Base-by-base conservation (phyloP, 2,113 vertebrate genomes). In the Odocoileus virginianus region DNA sequence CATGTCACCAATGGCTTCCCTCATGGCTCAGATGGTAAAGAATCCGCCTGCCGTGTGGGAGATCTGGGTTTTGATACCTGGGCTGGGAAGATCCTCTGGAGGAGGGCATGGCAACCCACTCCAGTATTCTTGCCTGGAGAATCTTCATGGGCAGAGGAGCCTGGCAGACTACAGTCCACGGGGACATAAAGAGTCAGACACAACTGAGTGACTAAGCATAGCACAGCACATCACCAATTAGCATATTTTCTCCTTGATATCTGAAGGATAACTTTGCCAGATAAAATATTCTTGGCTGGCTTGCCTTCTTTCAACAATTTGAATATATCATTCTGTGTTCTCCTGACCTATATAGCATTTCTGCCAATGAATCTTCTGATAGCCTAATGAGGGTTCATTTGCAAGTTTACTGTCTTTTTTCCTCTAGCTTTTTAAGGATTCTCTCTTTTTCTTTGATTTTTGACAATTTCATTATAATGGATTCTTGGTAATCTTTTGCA, bases 201-300 rank as follows among this genome's bases (percentile, higher is more conserved):
- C 11, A 40, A 40, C 5, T 71, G 36, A 23, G n/a, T 71, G 67
- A 40, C n/a, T 23, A 40, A 71, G n/a, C 19, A 71, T 40, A 40
- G 19, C n/a, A 71, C 5, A 71, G 67, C 67, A 12, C 67, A 40
- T 36, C 76, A 89, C 40, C 67, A 30, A 36, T 71, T 57, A 40
- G 50, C 50, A 47, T 50, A 25, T 67, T 94, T 71, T 71, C 36
- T 89, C 16, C 36, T 82, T 94, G 5, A 12, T 55, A 71, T 82
- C 50, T 71, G 50, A 67, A 67, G 27, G 76, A 57, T 67, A 57
- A 82, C 60, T 93, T 86, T 71, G n/a, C 60, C 93, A 83, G 25
- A 71, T 50, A 94, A 40, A 94, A 25, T 89, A n/a, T 55, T 94
- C 60, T 40, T 82, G 60, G 60, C 40, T 89, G 76, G 33, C 50